Base-by-base conservation (phyloP, 1,140 invertebrate species). In the Rhagoletis pomonella region DNA sequence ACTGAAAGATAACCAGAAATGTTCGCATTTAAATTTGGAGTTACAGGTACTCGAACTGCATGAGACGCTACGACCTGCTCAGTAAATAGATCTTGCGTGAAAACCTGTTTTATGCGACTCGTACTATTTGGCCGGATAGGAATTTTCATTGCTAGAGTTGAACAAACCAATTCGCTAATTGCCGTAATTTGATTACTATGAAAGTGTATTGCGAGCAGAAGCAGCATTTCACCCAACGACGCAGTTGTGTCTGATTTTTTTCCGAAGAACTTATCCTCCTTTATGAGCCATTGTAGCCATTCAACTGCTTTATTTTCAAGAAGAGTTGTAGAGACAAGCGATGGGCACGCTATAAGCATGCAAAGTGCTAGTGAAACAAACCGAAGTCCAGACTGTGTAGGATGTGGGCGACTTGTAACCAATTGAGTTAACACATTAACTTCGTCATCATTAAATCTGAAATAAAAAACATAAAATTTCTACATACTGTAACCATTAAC, bases 21-120 rank as follows among this genome's bases (percentile, higher is more conserved):
- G 88, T 96, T 97, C 39, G 97, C 97, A 93, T 97, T 99, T 6
- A 99, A 94, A 91, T 96, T 96, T 1, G 95, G 95, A 0, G 98
- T 99, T 0, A 99, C 98, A 0, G 98, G 97, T 29, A 99, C 98
- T 92, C 98, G 98, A 0, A 99, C 97, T 1, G 98, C 98, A 94
- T 99, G 98, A 29, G 97, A 95, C 0, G 98, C 98, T 1, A 99
- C 98, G 59, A 99, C 98, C 94, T 99, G 98, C 93, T 99, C 98
- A 1, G 98, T 99, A 92, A 99, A 99, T 89, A 99, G 97, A 92
- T 99, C 98, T 90, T 98, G 97, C 2, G 97, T 99, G 90, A 99
- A 99, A 50, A 99, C 97, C 90, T 97, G 97, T 90, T 98, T 98
- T 93, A 99, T 98, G 85, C 97, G 94, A 0, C 96, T 96, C 88